Evolutionary conservation across 2,113 vertebrate species (phyloP).

Genomic region (Rallus limicola): DNA sequence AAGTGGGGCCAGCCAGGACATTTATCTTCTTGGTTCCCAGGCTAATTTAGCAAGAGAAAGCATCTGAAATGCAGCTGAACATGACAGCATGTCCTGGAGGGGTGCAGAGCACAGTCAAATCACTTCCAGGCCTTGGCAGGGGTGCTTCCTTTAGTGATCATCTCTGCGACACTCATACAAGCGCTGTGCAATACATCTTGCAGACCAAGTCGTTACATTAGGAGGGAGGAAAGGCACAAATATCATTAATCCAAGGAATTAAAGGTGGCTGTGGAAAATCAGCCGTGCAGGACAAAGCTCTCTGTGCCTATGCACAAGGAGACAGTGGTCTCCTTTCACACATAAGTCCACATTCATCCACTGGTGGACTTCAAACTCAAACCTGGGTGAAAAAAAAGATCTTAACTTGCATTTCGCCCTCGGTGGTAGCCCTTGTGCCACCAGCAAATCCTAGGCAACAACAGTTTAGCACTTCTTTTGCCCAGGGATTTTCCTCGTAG

Average conservation of each 20-base stretch:
- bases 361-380: neutral
- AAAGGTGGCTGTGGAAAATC: neutral
- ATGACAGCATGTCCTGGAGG: too few relatives aligned
- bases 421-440: neutral
- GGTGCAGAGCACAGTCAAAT: too few relatives aligned
- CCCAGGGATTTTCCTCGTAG: neutral
- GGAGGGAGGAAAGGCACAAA: neutral
- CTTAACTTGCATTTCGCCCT: neutral
- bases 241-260: neutral
- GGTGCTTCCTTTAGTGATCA: neutral
- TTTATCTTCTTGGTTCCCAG: neutral
- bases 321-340: neutral
- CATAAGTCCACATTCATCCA: neutral
- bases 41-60: too few relatives aligned
- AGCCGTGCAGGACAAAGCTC: neutral
- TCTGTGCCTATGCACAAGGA: neutral
- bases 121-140: neutral
- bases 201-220: neutral
- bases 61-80: too few relatives aligned
- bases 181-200: neutral
- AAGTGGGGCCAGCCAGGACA: neutral
- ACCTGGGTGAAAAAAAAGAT: neutral
- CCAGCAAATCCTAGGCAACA: neutral
- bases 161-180: accelerated
- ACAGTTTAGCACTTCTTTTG: neutral